Evolutionary conservation across 1,140 invertebrate genomes (phyloP), one percentile per base, ranked within the genome.

Genomic region (Sipha flava): DNA sequence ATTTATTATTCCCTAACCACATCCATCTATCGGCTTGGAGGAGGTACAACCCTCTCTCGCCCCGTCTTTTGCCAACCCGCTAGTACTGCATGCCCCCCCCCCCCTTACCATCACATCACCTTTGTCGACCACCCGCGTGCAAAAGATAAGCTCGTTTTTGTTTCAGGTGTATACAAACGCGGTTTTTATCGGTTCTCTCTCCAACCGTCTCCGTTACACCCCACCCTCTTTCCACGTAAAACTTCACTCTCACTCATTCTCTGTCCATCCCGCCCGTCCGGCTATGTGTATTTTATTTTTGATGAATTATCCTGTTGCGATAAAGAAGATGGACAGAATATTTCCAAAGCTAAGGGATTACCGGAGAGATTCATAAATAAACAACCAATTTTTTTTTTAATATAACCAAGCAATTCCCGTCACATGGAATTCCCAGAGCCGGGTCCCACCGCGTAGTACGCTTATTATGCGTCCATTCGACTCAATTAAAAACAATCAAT

Each of bases 401-500:
- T 34, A 73, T 2, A 47, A 70, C 45, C 12, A 5, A 54, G 31
- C 70, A 49, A 52, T 52, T 21, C 16, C 47, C n/a, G 45, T 72
- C 43, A 45, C 40, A 14, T 3, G 5, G 37, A 31, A 49, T 34
- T 72, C 68, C 43, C 68, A 29, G 23, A 14, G 16, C 45, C 9
- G 16, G 21, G 16, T 45, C 16, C 7, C 43, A 45, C 43, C 43
- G 43, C 7, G 7, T 7, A 45, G 43, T 9, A n/a, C 18, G 29
- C 31, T 4, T 43, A 31, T 66, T 9, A n/a, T 47, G 31, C 31
- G 26, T 34, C 54, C 49, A 75, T 21, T 75, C 72, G 31, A 26
- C 52, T 77, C 73, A 43, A 57, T 57, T 77, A 57, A 77, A 77
- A 77, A 77, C 49, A 77, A 77, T 59, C 49, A 77, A 77, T 77